phyloP scores from a whole-genome alignment of 2,888 invertebrate genomes.

The Shargacucullia verbasci region DNA sequence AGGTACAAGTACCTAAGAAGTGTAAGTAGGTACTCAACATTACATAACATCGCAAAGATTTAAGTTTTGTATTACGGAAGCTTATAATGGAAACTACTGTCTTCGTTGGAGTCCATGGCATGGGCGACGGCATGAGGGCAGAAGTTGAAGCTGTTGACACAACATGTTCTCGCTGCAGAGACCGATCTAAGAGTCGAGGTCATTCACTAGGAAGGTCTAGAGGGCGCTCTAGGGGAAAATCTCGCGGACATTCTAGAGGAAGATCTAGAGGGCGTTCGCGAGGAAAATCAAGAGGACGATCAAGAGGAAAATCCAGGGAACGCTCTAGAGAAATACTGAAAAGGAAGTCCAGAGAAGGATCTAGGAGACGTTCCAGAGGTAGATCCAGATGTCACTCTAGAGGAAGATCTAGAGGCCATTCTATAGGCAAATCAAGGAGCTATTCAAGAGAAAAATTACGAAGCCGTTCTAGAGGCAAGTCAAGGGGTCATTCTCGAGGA shows the following conservation, averaged over 20 bases:
- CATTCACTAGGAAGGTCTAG: conserved; percentile 12
- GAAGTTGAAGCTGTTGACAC: conserved; percentile 6
- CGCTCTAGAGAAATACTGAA: conserved; percentile 31
- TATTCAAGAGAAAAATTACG: conserved; percentile 1
- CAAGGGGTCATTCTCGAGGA: neutral
- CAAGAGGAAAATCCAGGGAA: conserved; percentile 21
- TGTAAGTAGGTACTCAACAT: too few relatives aligned
- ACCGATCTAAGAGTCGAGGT: conserved; percentile 28
- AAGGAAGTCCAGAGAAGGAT: conserved; percentile 19
- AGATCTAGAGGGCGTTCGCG: conserved; percentile 15
- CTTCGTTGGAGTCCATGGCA: conserved; percentile 17
- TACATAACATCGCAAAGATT: conserved; percentile 8
- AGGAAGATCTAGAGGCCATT: neutral
- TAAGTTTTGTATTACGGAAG: conserved; percentile 44
- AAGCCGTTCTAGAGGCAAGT: neutral
- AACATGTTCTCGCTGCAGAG: conserved; percentile 38
- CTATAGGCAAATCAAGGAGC: neutral
- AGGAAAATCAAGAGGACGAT: conserved; percentile 24
- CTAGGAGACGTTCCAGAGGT: conserved; percentile 8
- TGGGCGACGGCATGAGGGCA: conserved; percentile 15
- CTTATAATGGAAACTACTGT: conserved; percentile 30
- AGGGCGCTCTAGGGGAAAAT: conserved; percentile 1
- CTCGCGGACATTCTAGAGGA: conserved; percentile 6
- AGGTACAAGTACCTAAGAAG: neutral
- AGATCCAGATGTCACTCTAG: conserved; percentile 23